These are phyloP conservation scores for Allolobophora icterica DNA, from an alignment of 2,888 invertebrate species.

Conservation along the genomic window DNA sequence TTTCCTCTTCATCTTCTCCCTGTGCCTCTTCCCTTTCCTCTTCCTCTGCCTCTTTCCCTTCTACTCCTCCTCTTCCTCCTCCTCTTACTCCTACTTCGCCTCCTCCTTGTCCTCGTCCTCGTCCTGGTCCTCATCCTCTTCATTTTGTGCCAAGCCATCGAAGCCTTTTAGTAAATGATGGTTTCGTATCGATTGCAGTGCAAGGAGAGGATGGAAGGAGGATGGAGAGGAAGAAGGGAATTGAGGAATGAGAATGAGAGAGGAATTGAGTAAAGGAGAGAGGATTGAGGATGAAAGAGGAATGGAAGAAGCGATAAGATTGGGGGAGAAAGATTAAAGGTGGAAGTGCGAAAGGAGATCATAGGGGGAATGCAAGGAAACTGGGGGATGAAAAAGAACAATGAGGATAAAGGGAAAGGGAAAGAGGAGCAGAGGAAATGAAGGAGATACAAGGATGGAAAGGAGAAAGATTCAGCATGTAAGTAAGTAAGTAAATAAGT, in stretches of 20 bases:
- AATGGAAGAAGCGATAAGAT: background rate
- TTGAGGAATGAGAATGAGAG: background rate
- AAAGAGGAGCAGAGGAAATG: background rate
- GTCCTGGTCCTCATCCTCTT: background rate
- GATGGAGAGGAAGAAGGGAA: background rate
- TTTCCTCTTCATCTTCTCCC: background rate
- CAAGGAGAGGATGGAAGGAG: background rate
- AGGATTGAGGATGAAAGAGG: background rate
- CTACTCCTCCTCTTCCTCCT: background rate
- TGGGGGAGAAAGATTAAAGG: too few species aligned
- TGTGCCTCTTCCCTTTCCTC: background rate
- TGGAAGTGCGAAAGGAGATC: background rate
- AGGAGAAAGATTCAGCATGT: too few species aligned
- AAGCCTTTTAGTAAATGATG: too few species aligned
- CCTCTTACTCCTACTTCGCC: background rate
- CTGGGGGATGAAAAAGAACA: background rate
- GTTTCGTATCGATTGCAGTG: background rate
- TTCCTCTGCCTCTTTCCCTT: background rate
- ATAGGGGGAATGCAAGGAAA: background rate
- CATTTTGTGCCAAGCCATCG: too few species aligned
- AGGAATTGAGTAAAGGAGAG: background rate
- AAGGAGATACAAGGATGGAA: background rate
- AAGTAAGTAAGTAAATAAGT: too few species aligned
- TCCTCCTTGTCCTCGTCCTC: background rate
- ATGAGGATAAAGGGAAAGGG: background rate